Evolutionary conservation across 2,888 invertebrate species (phyloP), one percentile per base, ranked within the genome.

Genomic region (Tetanocera ferruginea): DNA sequence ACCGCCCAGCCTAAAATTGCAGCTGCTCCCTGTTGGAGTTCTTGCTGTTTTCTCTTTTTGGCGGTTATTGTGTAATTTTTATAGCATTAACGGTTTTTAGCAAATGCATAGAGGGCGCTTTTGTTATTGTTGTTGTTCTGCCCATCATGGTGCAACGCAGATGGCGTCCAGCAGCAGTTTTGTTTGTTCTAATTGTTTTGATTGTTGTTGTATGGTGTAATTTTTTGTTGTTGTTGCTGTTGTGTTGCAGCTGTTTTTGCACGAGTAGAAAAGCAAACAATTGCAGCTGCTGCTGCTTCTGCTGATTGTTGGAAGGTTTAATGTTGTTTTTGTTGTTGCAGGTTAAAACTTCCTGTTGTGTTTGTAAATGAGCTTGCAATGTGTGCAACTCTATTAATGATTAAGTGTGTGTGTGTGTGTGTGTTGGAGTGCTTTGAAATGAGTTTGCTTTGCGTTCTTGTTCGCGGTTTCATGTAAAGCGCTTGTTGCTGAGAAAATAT

Each of bases 331-430:
- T 55, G 71, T 55, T 71, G 55, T 28, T 71, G 23, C 37, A 11
- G 60, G 57, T 72, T 72, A 17, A 57, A 72, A 72, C 57, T 72
- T 57, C 72, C 72, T 37, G 43, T 57, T 72, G 57, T 60, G 72
- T 19, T 57, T 72, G 72, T 57, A 72, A 72, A 72, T 34, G 72
- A 57, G 57, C 34, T 57, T 37, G 49, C 25, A 51, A 19, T 64
- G 64, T 17, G 31, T 64, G 5, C 34, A 34, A 31, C 31, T 17
- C 37, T 67, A 19, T 49, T 67, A 31, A 52, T 55, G 17, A 14
- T n/a, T 51, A 14, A 0, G 19, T 70, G 17, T 71, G 31, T 17
- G 23, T 52, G 31, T 8, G n/a, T 71, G 57, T 57, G 34, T 72
- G 23, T 49, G 69, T 28, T 23, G 23, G 51, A 25, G 5, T 70